Percentiles rank a stretch among this genome's conserved stretches.
phyloP scores from a whole-genome alignment of 2,888 invertebrate genomes.

The Blera fallax region DNA sequence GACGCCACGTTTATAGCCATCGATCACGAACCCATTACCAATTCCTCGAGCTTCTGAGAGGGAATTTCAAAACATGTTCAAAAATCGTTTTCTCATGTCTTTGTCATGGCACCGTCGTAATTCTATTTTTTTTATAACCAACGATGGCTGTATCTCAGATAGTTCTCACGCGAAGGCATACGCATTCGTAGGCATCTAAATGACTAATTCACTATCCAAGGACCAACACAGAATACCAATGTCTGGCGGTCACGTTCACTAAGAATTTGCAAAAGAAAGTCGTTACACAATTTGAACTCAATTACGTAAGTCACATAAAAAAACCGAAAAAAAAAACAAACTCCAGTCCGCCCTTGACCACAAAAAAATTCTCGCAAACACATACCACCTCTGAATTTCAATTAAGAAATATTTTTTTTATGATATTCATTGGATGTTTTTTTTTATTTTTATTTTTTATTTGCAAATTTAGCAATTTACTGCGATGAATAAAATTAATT shows the following conservation, averaged over 20 bases:
- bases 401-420: slow-evolving; percentile 49
- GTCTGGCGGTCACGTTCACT: neutral
- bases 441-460: neutral
- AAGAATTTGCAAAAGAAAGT: neutral
- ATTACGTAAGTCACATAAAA: slow-evolving; percentile 32
- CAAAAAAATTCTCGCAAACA: slow-evolving; percentile 5
- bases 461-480: slow-evolving; percentile 47
- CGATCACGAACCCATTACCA: no score
- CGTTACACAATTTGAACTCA: slow-evolving; percentile 8
- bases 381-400: slow-evolving; percentile 24
- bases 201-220: neutral
- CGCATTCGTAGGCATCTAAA: neutral
- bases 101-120: no score
- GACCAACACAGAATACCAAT: neutral
- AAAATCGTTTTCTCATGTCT: no score
- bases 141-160: neutral
- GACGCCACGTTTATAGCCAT: no score
- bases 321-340: no score
- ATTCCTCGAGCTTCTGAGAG: no score
- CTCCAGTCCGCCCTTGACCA: no score
- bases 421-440: no score
- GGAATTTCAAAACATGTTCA: no score
- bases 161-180: neutral
- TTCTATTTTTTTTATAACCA: neutral
- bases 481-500: slow-evolving; percentile 58